These are phyloP conservation scores for Vireo griseus DNA, from an alignment of 2,797 vertebrate species.

Conservation along the genomic window DNA sequence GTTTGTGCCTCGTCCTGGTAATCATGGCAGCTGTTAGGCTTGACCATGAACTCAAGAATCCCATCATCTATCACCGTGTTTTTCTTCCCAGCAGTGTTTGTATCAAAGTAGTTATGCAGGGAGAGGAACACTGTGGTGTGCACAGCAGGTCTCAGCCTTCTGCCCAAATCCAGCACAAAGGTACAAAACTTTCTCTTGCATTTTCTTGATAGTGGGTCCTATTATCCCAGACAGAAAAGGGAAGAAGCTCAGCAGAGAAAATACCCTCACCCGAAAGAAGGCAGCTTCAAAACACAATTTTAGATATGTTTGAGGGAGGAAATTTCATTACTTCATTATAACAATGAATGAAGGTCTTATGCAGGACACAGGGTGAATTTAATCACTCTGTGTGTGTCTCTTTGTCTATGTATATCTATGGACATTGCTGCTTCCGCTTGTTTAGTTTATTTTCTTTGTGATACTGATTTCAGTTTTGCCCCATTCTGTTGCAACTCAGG, in stretches of 20 bases:
- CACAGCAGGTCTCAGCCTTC: neutral
- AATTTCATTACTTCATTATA: neutral
- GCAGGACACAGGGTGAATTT: neutral
- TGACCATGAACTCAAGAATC: neutral
- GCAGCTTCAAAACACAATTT: neutral
- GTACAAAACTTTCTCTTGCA: neutral
- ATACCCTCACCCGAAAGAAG: neutral
- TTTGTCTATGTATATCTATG: neutral
- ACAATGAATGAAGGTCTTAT: neutral
- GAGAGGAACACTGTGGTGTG: neutral
- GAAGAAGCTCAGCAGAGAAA: neutral
- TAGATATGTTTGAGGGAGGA: neutral
- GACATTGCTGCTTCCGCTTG: rapidly evolving
- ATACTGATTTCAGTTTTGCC: neutral
- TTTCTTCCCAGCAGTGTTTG: neutral
- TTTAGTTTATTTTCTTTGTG: neutral
- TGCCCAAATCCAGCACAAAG: neutral
- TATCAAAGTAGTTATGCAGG: neutral
- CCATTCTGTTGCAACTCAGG: too few species aligned
- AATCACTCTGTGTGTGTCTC: neutral
- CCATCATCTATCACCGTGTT: neutral
- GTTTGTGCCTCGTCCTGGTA: neutral
- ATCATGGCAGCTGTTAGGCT: conserved; percentile 19
- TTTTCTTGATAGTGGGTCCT: neutral
- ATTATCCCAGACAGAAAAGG: neutral